These are phyloP conservation scores for Petrocephalus microphthalmus DNA, from an alignment of 2,113 vertebrate genomes.

Conservation along the genomic window DNA sequence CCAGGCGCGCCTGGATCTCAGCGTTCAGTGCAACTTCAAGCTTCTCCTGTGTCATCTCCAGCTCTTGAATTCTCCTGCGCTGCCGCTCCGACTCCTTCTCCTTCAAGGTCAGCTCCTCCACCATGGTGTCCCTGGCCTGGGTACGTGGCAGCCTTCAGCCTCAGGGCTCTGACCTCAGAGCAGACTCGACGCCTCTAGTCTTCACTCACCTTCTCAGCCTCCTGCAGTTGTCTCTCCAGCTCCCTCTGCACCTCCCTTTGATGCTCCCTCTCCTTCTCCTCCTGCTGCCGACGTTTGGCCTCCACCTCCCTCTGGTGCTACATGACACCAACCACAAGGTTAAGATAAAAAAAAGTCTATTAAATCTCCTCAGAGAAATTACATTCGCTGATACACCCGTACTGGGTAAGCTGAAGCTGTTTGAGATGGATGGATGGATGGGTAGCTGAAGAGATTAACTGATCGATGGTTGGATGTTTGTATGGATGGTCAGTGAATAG, in stretches of 20 bases:
- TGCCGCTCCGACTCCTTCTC: constrained; percentile 55
- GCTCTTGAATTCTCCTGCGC: constrained; percentile 56
- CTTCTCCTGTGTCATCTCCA: constrained; percentile 60
- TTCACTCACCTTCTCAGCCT: constrained; percentile 55
- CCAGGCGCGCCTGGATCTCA: constrained; percentile 60
- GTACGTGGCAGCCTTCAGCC: neutral
- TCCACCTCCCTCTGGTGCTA: constrained; percentile 62
- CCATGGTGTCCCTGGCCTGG: constrained; percentile 57
- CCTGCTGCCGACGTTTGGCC: constrained; percentile 48
- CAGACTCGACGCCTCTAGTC: neutral
- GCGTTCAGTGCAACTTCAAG: constrained; percentile 58
- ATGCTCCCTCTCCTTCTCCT: constrained; percentile 50
- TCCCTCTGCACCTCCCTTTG: constrained; percentile 59
- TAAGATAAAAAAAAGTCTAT: neutral
- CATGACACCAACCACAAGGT: constrained; percentile 13
- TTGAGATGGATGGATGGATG: neutral
- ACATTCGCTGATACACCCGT: neutral
- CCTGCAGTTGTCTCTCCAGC: constrained; percentile 59
- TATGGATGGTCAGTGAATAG: too few relatives aligned
- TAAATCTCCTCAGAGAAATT: neutral
- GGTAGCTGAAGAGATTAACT: neutral
- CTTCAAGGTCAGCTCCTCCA: constrained; percentile 56
- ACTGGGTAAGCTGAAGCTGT: neutral
- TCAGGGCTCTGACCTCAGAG: neutral
- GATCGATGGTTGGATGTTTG: too few relatives aligned